Base-by-base conservation (phyloP, 1,140 invertebrate species). In the Cotesia vestalis region DNA sequence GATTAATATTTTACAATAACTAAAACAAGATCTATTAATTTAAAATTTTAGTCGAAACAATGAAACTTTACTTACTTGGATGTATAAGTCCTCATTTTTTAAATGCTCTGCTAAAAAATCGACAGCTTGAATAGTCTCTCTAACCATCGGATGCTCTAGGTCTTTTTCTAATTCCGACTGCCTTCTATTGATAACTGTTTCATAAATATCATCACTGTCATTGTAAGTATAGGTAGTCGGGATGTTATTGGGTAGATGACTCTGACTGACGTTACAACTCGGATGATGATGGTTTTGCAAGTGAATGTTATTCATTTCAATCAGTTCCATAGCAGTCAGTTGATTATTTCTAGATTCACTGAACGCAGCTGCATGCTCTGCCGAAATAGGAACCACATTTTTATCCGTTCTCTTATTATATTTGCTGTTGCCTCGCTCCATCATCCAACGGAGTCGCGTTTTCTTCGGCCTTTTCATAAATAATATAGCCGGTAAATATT, bases 61-160 rank as follows among this genome's bases (percentile, higher is more conserved):
- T 40, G 4, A 40, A 40, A 40, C n/a, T 17, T 1, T 20, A 53
- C 60, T 12, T 52, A 97, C 96, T 91, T 98, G 97, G 86, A 98
- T 98, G 80, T 98, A 97, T 79, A 97, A 92, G 89, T 98, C 96
- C 87, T 98, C 96, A 83, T 97, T 97, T 77, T 96, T 92, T 71
- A 99, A 90, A 90, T 99, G 97, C 85, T 99, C 97, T 20, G 97
- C 97, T 73, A 99, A 98, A 85, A 98, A 99, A 83, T 97, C 96
- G 0, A 99, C 96, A 2, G 97, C 97, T 85, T 99, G 96, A 6
- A 97, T 97, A n/a, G 97, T 97, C 87, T 97, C 95, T 75, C 92
- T 94, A 0, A 97, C 96, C 85, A 82, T 97, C 95, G 0, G 95
- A 96, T 79, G 94, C 95, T 82, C 97, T 95, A 57, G 94, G 96